Evolutionary conservation across 2,113 vertebrate species (phyloP).

Genomic region (Pungitius pungitius): DNA sequence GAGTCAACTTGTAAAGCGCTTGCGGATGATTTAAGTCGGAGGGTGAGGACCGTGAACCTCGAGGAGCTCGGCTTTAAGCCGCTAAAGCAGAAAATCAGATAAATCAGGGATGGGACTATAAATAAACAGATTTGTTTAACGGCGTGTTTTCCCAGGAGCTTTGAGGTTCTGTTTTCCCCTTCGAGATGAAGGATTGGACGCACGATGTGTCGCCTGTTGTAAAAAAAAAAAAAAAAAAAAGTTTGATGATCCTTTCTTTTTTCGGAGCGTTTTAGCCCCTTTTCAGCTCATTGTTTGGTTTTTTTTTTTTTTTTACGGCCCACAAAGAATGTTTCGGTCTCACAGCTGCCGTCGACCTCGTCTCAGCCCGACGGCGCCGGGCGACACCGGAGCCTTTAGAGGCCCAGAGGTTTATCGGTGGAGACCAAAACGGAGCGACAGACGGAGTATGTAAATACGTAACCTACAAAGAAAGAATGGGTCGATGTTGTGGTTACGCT

Average conservation of each 20-base stretch:
- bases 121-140: not conserved
- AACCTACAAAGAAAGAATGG: not conserved
- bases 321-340: not conserved
- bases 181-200: not conserved
- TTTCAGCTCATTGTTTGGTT: conserved; percentile 4
- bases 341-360: not conserved
- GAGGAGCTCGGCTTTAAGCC: conserved; percentile 9
- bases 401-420: not conserved
- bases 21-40: conserved; percentile 32
- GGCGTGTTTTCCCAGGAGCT: not conserved
- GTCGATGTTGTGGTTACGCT: not conserved
- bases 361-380: not conserved
- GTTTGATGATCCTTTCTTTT: not conserved
- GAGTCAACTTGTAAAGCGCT: conserved; percentile 42
- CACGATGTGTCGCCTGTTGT: too few relatives aligned
- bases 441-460: not conserved
- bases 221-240: not conserved
- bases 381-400: not conserved
- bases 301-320: too few relatives aligned
- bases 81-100: conserved; percentile 9
- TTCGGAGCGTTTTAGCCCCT: not conserved
- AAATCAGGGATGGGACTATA: conserved; percentile 30
- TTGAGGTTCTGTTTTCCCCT: not conserved
- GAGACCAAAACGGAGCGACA: not conserved
- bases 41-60: conserved; percentile 27